Percentiles rank a stretch among this genome's conserved stretches.
These are phyloP conservation scores for Pachyuromys duprasi DNA, from an alignment of 2,797 vertebrate species.

Conservation along the genomic window DNA sequence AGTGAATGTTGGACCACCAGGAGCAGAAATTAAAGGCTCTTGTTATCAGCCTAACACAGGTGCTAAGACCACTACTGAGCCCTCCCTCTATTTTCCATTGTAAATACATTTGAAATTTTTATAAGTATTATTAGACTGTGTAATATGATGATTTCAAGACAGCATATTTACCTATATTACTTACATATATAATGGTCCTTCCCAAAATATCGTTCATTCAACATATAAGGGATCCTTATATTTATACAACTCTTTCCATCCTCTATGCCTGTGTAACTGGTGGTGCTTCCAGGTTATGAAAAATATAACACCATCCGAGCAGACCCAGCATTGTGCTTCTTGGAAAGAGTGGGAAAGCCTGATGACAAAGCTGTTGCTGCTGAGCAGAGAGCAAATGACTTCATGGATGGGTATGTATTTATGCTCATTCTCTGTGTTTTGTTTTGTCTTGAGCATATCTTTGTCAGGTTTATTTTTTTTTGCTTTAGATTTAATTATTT, in stretches of 20 bases:
- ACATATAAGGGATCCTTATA: neutral
- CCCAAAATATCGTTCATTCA: neutral
- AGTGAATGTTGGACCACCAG: neutral
- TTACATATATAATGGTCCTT: slow-evolving; percentile 30
- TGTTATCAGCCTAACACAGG: neutral
- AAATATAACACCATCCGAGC: slow-evolving; percentile 99
- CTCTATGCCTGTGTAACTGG: slow-evolving; percentile 44
- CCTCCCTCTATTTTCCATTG: neutral
- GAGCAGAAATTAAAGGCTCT: neutral
- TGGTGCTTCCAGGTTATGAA: slow-evolving; percentile 93
- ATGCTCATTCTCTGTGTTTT: neutral
- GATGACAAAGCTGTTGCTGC: slow-evolving; percentile 99
- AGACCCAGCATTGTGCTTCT: slow-evolving; percentile 95
- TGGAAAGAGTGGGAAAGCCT: slow-evolving; percentile 97
- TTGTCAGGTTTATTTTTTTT: neutral
- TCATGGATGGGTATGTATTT: slow-evolving; percentile 95
- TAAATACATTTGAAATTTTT: slow-evolving; percentile 32
- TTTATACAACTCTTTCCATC: neutral
- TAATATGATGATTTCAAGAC: slow-evolving; percentile 49
- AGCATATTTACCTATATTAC: neutral
- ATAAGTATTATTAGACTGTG: neutral
- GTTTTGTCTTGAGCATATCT: neutral
- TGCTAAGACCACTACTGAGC: neutral
- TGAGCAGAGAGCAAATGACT: slow-evolving; percentile 98
- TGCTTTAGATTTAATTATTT: neutral